Evolutionary conservation across 2,113 vertebrate species (phyloP), one percentile per base, ranked within the genome.

Genomic region (Neofelis nebulosa): DNA sequence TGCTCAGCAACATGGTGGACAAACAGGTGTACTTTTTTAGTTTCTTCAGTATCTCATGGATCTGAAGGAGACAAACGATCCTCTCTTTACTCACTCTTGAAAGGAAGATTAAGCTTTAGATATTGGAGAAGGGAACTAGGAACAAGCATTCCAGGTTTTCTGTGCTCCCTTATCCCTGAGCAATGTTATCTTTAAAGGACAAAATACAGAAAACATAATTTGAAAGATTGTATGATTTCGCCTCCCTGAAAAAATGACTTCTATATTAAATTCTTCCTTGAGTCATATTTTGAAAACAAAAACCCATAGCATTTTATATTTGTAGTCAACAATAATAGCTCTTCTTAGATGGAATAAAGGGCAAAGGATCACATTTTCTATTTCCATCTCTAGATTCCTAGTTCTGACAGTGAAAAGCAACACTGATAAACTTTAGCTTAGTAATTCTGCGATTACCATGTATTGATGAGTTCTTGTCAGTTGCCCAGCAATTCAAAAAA

Each of bases 281-380:
- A 90, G 57, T 86, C 65, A 23, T 91, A 71, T 66, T 92, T 93
- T 89, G 82, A 81, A 66, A 95, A 83, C 81, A 92, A 94, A 89
- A 94, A 21, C 38, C 38, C 76, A 63, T 2, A 65, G 23, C 33
- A 66, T 69, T 45, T 50, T 94, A 68, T 79, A 41, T 83, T 74
- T 80, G 36, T 36, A 78, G 66, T 52, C 65, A 95, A 68, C 19
- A 88, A 61, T 38, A 89, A 89, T 12, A 94, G 68, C 23, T 93
- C 19, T 36, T 83, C 55, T 69, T 57, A 52, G 31, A 33, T 45
- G 68, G 63, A 71, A 57, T 69, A 74, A 95, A 93, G 48, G 33
- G 10, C 4, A 69, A 82, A 7, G 48, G 31, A 52, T 45, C 78
- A 31, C 29, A 66, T 66, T 38, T 45, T 85, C 45, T 71, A 10